These are phyloP conservation scores for Gymnopithys bicolor DNA, from an alignment of 2,797 vertebrate genomes.

Conservation along the genomic window DNA sequence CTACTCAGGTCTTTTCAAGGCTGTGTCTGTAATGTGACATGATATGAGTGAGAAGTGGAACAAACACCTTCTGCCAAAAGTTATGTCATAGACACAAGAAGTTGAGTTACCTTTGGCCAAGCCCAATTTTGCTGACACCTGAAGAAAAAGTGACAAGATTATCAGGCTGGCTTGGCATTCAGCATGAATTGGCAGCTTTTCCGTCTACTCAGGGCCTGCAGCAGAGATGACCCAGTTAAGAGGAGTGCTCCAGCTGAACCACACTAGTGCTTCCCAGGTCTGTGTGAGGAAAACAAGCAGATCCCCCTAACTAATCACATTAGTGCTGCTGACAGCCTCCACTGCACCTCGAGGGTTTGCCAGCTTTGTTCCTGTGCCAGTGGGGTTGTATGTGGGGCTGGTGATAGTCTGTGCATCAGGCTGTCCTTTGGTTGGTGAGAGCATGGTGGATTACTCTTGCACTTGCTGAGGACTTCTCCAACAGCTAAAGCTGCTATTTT, in stretches of 20 bases:
- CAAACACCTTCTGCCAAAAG: neutral
- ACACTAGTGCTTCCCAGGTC: neutral
- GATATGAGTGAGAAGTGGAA: neutral
- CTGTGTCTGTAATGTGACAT: conserved; percentile 2
- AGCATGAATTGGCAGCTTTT: conserved; percentile 6
- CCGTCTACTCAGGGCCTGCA: conserved; percentile 16
- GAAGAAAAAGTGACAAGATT: neutral
- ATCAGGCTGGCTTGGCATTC: neutral
- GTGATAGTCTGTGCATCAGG: neutral
- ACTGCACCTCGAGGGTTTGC: neutral
- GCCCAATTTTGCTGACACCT: conserved; percentile 52
- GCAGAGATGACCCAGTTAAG: conserved; percentile 63
- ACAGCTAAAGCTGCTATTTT: conserved; percentile 46
- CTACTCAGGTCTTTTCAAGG: neutral
- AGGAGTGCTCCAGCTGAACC: conserved; percentile 2
- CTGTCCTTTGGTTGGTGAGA: conserved; percentile 15
- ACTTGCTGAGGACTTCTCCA: conserved; percentile 35
- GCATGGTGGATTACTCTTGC: conserved; percentile 4
- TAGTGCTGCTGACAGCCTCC: conserved; percentile 54
- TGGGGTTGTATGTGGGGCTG: neutral
- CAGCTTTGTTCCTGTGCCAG: conserved; percentile 39
- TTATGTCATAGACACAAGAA: neutral
- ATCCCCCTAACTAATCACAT: conserved; percentile 57
- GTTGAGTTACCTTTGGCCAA: conserved; percentile 31
- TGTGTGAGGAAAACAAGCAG: conserved; percentile 24